A percentile compares a stretch with the other conserved stretches of the same genome.
Conservation (phyloP, 2,113 vertebrate species). For the Nothocercus julius region DNA sequence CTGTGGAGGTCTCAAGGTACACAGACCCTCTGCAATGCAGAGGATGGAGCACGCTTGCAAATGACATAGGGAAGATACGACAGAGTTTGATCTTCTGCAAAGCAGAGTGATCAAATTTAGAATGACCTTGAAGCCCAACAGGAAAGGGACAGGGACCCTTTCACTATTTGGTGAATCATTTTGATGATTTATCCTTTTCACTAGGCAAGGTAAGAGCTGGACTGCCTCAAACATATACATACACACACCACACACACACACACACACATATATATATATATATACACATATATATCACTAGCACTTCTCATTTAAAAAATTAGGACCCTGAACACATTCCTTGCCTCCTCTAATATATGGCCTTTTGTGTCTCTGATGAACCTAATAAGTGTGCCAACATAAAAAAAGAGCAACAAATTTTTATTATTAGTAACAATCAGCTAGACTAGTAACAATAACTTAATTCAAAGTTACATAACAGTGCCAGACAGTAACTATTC, state of each 20-base stretch:
- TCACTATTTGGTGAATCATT: not conserved
- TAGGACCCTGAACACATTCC: not conserved
- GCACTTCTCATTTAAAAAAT: not conserved
- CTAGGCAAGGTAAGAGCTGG: not conserved
- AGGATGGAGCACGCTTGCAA: not conserved
- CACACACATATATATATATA: not conserved
- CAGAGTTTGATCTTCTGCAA: not conserved
- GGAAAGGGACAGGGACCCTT: not conserved
- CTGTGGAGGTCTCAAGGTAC: not conserved
- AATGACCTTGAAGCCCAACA: not conserved
- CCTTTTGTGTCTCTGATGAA: not conserved
- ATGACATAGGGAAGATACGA: not conserved
- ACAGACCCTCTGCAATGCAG: not conserved
- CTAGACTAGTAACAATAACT: not conserved
- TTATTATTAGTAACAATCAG: not conserved
- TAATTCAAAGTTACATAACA: not conserved
- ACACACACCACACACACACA: too few relatives aligned
- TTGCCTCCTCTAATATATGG: not conserved
- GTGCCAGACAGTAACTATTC: not conserved
- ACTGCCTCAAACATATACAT: not conserved
- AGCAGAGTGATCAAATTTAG: not conserved
- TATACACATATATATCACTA: not conserved
- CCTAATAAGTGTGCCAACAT: not conserved
- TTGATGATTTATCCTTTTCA: not conserved
- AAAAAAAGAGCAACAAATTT: accelerated